Evolutionary conservation across 2,888 invertebrate species (phyloP).

Genomic region (Tricholauxania praeusta): DNA sequence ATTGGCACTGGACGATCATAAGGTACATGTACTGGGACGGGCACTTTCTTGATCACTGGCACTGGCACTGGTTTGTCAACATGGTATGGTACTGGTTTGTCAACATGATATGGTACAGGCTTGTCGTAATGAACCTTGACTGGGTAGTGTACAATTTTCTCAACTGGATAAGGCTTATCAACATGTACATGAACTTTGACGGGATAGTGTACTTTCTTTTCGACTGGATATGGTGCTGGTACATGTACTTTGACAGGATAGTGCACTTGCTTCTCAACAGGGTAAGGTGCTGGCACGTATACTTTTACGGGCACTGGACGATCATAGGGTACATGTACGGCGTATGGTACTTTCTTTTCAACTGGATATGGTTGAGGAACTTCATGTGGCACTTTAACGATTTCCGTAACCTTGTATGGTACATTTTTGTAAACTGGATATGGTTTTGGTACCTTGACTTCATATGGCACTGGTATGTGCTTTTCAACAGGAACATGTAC

Average conservation of each 20-base stretch:
- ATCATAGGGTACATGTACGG: conserved; percentile 80
- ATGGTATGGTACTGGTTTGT: conserved; percentile 77
- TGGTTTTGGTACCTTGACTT: conserved; percentile 77
- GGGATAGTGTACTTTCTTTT: conserved; percentile 74
- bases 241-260: conserved; percentile 80
- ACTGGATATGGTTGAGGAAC: conserved; percentile 84
- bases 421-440: conserved; percentile 79
- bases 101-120: conserved; percentile 75
- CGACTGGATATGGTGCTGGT: conserved; percentile 80
- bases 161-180: conserved; percentile 80
- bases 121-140: conserved; percentile 77
- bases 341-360: conserved; percentile 81
- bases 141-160: conserved; percentile 79
- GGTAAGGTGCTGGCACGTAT: conserved; percentile 74
- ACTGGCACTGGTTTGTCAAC: conserved; percentile 73
- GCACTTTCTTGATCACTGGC: conserved; percentile 74
- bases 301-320: conserved; percentile 83
- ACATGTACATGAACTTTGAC: conserved; percentile 82
- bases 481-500: conserved; percentile 75
- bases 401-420: conserved; percentile 82
- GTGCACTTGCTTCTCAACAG: conserved; percentile 79
- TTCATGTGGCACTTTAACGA: conserved; percentile 83
- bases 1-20: conserved; percentile 75
- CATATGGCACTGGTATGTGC: conserved; percentile 73
- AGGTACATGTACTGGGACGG: conserved; percentile 76